These are phyloP conservation scores for Menura novaehollandiae DNA, from an alignment of 2,113 vertebrate genomes.

Conservation along the genomic window DNA sequence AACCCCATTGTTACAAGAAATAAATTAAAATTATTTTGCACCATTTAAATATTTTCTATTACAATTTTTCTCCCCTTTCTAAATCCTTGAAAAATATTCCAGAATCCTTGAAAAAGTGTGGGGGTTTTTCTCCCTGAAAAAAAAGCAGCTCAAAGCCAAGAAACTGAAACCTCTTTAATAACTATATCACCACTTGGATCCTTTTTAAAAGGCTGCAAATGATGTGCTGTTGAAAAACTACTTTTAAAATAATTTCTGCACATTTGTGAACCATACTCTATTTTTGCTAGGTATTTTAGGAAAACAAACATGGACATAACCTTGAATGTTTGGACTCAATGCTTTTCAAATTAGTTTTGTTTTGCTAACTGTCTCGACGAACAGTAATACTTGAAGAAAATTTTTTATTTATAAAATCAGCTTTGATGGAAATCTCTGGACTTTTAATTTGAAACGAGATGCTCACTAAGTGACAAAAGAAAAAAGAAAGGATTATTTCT, in stretches of 20 bases:
- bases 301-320: not conserved
- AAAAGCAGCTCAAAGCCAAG: not conserved
- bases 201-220: not conserved
- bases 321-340: not conserved
- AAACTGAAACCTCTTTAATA: not conserved
- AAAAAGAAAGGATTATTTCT: not conserved
- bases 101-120: not conserved
- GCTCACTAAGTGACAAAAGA: not conserved
- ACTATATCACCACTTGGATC: not conserved
- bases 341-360: not conserved
- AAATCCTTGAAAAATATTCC: not conserved
- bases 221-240: not conserved
- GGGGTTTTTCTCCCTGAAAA: fast-evolving
- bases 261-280: not conserved
- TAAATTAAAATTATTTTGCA: not conserved
- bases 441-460: not conserved
- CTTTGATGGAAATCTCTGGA: not conserved
- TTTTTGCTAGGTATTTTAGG: not conserved
- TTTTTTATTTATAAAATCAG: not conserved
- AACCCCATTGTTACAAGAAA: not conserved
- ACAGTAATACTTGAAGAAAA: not conserved
- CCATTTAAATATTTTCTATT: not conserved
- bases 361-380: not conserved
- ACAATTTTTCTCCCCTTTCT: not conserved
- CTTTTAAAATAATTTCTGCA: not conserved